A percentile compares a stretch with the other conserved stretches of the same genome.
phyloP scores from a whole-genome alignment of 2,797 vertebrate genomes.

The Monodelphis domestica region DNA sequence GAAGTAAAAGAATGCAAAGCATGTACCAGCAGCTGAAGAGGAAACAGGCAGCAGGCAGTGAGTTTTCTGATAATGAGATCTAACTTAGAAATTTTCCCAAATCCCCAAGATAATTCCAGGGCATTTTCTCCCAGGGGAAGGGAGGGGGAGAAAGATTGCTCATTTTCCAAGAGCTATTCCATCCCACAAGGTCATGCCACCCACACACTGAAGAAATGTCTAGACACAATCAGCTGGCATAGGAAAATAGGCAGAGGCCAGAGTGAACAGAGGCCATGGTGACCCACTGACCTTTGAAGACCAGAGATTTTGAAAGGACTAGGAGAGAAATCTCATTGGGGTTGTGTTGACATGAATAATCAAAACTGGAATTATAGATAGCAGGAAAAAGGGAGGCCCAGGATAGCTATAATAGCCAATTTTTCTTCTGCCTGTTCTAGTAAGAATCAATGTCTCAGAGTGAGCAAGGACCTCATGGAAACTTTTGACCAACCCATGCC shows the following conservation, averaged over 20 bases:
- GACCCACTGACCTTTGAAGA: neutral
- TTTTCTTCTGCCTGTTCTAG: neutral
- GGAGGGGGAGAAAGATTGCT: slow-evolving; percentile 2
- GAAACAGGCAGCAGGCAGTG: neutral
- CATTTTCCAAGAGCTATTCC: neutral
- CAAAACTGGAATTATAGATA: neutral
- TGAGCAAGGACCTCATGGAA: neutral
- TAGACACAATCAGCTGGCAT: neutral
- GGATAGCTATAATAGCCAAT: neutral
- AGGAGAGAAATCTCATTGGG: neutral
- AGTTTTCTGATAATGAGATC: slow-evolving; percentile 53
- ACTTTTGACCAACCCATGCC: neutral
- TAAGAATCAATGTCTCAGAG: neutral
- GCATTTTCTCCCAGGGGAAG: neutral
- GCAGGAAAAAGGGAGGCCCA: neutral
- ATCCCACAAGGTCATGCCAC: neutral
- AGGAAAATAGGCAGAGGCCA: neutral
- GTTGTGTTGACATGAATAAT: neutral
- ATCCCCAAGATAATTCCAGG: slow-evolving; percentile 57
- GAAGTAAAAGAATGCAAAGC: slow-evolving; percentile 50
- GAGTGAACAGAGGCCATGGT: neutral
- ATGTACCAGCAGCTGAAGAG: slow-evolving; percentile 37
- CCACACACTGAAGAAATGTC: neutral
- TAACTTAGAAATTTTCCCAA: slow-evolving; percentile 61
- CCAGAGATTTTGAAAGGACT: neutral